Evolutionary conservation across 2,797 vertebrate genomes (phyloP).

Genomic region (Aplochiton taeniatus): DNA sequence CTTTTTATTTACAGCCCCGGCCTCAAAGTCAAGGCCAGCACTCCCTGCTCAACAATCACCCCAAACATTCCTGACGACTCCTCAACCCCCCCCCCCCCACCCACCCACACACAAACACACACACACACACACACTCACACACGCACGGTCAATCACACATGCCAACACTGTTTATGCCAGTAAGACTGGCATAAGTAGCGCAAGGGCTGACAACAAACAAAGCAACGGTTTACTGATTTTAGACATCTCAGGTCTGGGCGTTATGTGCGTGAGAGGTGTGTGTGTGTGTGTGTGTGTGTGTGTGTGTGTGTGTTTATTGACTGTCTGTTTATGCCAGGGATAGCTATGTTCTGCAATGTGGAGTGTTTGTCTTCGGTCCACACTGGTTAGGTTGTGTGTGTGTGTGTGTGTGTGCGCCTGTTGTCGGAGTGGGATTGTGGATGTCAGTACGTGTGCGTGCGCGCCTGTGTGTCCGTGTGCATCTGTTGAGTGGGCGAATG

Average conservation of each 20-base stretch:
- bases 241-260: slow-evolving; percentile 23
- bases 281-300: slow-evolving; percentile 28
- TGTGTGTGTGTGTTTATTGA: no score
- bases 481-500: slow-evolving; percentile 33
- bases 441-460: slow-evolving; percentile 15
- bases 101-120: slow-evolving; percentile 9
- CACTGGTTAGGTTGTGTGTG: neutral
- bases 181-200: neutral
- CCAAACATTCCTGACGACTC: neutral
- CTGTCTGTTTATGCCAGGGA: no score
- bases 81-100: no score
- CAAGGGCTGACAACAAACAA: slow-evolving; percentile 23
- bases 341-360: neutral
- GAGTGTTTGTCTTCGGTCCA: neutral
- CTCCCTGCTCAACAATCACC: slow-evolving; percentile 15
- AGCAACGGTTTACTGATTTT: slow-evolving; percentile 12
- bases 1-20: slow-evolving; percentile 38
- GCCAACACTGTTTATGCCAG: slow-evolving; percentile 3
- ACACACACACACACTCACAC: neutral
- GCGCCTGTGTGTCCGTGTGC: slow-evolving; percentile 37
- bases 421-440: slow-evolving; percentile 17
- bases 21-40: slow-evolving; percentile 47
- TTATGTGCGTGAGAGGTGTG: slow-evolving; percentile 27
- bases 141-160: no score
- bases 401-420: neutral